A percentile compares a stretch with the other conserved stretches of the same genome.
Conservation (phyloP, 2,888 invertebrate species). For the Microctonus brassicae region DNA sequence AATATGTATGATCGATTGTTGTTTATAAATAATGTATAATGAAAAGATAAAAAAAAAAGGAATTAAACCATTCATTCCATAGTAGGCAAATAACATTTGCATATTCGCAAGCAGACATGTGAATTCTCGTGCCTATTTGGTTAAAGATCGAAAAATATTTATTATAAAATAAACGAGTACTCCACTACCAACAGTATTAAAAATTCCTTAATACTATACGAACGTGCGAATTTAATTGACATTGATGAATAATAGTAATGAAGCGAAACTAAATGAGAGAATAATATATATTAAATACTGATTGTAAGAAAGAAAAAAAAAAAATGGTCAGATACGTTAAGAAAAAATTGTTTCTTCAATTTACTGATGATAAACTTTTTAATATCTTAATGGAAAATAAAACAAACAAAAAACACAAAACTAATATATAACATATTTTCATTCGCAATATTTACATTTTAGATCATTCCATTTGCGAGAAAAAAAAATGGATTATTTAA, state of each 20-base stretch:
- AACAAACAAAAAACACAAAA: constrained; percentile 22
- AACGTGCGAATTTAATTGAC: constrained; percentile 29
- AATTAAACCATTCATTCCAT: constrained; percentile 31
- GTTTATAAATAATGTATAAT: background rate
- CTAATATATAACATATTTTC: background rate
- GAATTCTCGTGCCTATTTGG: background rate
- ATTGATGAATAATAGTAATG: background rate
- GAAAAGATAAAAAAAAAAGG: too few species aligned
- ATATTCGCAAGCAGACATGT: background rate
- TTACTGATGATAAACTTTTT: background rate
- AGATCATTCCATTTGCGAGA: constrained; percentile 15
- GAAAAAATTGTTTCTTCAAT: too few species aligned
- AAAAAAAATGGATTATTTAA: background rate
- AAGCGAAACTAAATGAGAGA: background rate
- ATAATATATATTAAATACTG: too few species aligned
- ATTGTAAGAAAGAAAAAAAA: too few species aligned
- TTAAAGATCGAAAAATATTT: background rate
- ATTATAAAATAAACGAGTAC: constrained; percentile 39
- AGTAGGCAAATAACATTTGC: constrained; percentile 6
- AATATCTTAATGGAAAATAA: constrained; percentile 12
- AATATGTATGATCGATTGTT: background rate
- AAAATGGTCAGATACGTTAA: too few species aligned
- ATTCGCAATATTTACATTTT: constrained; percentile 9
- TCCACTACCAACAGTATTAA: constrained; percentile 65
- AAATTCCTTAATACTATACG: constrained; percentile 59